A percentile compares a stretch with the other conserved stretches of the same genome.
These are phyloP conservation scores for Ceratoteleas bidentatus DNA, from an alignment of 1,140 invertebrate genomes.

Conservation along the genomic window DNA sequence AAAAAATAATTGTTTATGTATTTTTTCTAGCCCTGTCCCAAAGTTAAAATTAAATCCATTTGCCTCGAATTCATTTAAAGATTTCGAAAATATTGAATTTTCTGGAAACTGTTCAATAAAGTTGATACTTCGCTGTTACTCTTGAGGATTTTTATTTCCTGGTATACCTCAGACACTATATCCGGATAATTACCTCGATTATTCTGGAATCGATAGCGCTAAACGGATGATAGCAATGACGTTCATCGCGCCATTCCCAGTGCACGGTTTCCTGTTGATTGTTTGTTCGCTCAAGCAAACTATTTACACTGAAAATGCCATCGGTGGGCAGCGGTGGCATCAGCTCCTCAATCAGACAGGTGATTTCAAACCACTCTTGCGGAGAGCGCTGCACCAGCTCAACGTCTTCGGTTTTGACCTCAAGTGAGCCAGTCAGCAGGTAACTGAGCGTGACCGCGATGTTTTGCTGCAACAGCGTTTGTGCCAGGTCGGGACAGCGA, in stretches of 20 bases:
- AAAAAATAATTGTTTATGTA: too few relatives aligned
- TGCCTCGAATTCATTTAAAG: too few relatives aligned
- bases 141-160: too few relatives aligned
- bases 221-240: conserved; percentile 88
- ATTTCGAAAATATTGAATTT: too few relatives aligned
- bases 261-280: conserved; percentile 90
- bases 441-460: conserved; percentile 97
- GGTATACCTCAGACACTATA: too few relatives aligned
- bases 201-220: conserved; percentile 88
- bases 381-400: conserved; percentile 94
- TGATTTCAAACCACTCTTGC: conserved; percentile 98
- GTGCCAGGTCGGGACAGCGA: conserved; percentile 95
- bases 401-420: conserved; percentile 85
- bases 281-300: conserved; percentile 88
- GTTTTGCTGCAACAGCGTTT: conserved; percentile 94
- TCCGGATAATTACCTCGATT: conserved; percentile 94
- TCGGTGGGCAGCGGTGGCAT: conserved; percentile 96
- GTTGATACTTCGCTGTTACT: too few relatives aligned
- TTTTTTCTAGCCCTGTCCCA: too few relatives aligned
- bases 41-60: too few relatives aligned
- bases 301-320: conserved; percentile 96
- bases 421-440: conserved; percentile 91
- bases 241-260: conserved; percentile 98
- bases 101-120: too few relatives aligned
- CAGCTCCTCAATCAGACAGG: conserved; percentile 96